Evolutionary conservation across 2,888 invertebrate genomes (phyloP), one percentile per base, ranked within the genome.

Genomic region (Hanleya hanleyi): DNA sequence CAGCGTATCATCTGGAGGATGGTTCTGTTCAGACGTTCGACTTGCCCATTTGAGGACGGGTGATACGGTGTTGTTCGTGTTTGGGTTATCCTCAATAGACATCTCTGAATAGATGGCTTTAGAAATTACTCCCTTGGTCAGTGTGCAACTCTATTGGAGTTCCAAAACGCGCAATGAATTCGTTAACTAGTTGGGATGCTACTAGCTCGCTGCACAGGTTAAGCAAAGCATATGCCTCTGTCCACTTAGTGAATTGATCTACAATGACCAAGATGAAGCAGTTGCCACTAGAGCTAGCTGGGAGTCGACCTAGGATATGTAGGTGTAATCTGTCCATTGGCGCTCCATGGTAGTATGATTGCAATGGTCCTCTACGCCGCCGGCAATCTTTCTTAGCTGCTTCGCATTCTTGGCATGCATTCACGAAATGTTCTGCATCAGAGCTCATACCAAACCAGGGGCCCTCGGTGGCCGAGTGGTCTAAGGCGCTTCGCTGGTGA

Each of bases 1-100:
- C 41, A 41, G 18, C 41, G 41, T 12, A 41, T 41, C 76, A 75
- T 68, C n/a, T 70, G 67, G 26, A 73, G 64, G 3, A 75, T 5
- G 4, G 70, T 75, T 51, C 64, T 32, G 37, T 70, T 76, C 15
- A 50, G 33, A 18, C 70, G 36, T 51, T 69, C 73, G 49, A 68
- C 41, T 18, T 41, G 41, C 18, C 41, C 41, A 41, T 41, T 41
- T 9, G 41, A 41, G 9, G 9, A 41, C 9, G 41, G 41, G 41
- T 41, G 41, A 18, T 41, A 41, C 18, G 41, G 41, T 9, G 41
- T 41, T 41, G 57, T 57, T 26, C 65, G 73, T 32, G 70, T n/a
- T n/a, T n/a, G n/a, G n/a, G n/a, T n/a, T n/a, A n/a, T 26, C 73
- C 41, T 36, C 57, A 51, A 41, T 61, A 75, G 5, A 74, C 65